Base-by-base conservation (phyloP, 2,888 invertebrate species). In the Tenthredo livida region DNA sequence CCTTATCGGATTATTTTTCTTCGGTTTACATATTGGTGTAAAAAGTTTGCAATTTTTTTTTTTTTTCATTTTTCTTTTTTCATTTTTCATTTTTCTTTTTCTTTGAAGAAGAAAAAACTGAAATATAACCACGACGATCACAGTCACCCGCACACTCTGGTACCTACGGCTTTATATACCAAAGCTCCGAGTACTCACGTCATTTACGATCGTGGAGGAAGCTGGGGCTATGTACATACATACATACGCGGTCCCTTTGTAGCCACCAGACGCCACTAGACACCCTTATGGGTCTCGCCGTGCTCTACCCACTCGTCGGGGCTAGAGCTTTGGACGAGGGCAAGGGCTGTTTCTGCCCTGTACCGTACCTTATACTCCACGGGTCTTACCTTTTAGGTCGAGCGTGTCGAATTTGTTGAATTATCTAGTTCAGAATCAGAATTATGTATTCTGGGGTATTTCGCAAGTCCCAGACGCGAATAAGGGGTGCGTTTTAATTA, bases 161-260 rank as follows among this genome's bases (percentile, higher is more conserved):
- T 0, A 12, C n/a, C n/a, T 29, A 29, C 6, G 10, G 21, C 21
- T 25, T 7, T 33, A 67, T 67, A 33, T 15, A 67, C 33, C 12
- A 33, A 17, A 33, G 33, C 33, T 12, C 54, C 7, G 7, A 77
- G 50, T 77, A 17, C 33, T 50, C 77, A 21, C 15, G 77, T 54
- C 54, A 54, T 77, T 54, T 54, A 29, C 12, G 50, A 77, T 77
- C 50, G 29, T 33, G 33, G 17, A 25, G 50, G 17, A 25, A 17
- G 15, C 12, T 33, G 4, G 12, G 10, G 5, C 4, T 29, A 17
- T 33, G 7, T 33, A n/a, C n/a, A n/a, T n/a, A n/a, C n/a, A n/a
- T n/a, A n/a, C n/a, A n/a, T n/a, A 29, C 10, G 77, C 50, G 77
- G 54, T 77, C 77, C 77, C 77, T 77, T 77, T 77, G 77, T 77